Base-by-base conservation (phyloP, 2,888 invertebrate species). In the Cremastinae sp. region DNA sequence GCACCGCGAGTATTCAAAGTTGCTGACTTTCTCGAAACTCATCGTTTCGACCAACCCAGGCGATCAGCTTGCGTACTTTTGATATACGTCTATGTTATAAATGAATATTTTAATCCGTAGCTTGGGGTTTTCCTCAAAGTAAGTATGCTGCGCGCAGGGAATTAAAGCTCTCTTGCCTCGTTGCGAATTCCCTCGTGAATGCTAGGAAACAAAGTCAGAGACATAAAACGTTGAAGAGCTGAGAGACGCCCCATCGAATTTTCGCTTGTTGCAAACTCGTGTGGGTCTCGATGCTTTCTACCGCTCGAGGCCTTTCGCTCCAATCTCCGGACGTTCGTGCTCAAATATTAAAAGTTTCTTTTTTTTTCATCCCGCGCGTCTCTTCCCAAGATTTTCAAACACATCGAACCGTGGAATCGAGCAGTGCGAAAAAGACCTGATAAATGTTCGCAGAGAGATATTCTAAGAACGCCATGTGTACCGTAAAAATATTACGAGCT, bases 51-150 rank as follows among this genome's bases (percentile, higher is more conserved):
- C 16, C n/a, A 12, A 47, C 47, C 16, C 47, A 47, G 18, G 16
- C 18, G 18, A 47, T 47, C 16, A 18, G 18, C 7, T 18, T 41
- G 8, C 8, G 8, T 41, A 51, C 7, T 22, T 51, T 22, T 28
- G 10, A 18, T 58, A 49, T 12, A 47, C n/a, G 10, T 5, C 49
- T 34, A n/a, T 41, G 14, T 41, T 16, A 61, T 45, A 45, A 61
- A 45, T 64, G 70, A 75, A 70, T 65, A 59, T 65, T 65, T 65
- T 61, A 70, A 70, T 65, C 59, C 47, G 41, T 38, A 43, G 28
- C 36, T 61, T 47, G 36, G 5, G 16, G 16, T 22, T 58, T 18
- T 45, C 59, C 51, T 70, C 45, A 65, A 70, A 75, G 65, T 1
- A 22, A 45, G 45, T 22, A 28, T 36, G 12, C 45, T 12, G 16